Evolutionary conservation across 1,140 invertebrate genomes (phyloP).

Genomic region (Aphelinus certus): DNA sequence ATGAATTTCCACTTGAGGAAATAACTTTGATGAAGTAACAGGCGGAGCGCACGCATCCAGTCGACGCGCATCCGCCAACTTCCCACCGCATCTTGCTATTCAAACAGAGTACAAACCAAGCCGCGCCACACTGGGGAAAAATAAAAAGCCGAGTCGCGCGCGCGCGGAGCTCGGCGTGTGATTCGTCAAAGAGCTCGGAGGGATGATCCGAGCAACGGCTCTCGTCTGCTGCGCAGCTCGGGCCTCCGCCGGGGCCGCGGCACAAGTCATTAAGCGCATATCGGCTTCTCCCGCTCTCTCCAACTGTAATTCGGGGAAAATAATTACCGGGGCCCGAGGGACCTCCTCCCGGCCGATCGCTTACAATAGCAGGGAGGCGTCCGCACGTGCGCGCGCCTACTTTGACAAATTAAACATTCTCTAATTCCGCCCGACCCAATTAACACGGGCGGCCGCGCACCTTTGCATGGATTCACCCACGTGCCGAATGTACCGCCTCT

Average conservation of each 20-base stretch:
- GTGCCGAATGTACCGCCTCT: background rate
- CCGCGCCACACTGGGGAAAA: background rate
- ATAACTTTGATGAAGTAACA: conserved; percentile 21
- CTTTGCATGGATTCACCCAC: conserved; percentile 10
- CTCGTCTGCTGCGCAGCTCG: background rate
- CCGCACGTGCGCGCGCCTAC: conserved; percentile 4
- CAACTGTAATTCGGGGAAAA: conserved; percentile 51
- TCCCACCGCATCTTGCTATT: background rate
- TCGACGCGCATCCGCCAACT: conserved; percentile 10
- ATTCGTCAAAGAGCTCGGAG: background rate
- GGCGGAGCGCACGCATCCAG: background rate
- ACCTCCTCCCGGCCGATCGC: conserved; percentile 39
- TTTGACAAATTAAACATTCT: conserved; percentile 53
- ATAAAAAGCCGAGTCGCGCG: background rate
- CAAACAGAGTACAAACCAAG: background rate
- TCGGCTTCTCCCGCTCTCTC: background rate
- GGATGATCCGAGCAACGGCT: background rate
- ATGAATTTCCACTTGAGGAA: conserved; percentile 16
- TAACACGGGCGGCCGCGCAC: conserved; percentile 1
- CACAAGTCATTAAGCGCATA: conserved; percentile 23
- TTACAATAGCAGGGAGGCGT: background rate
- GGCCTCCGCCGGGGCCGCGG: background rate
- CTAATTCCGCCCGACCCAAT: conserved; percentile 40
- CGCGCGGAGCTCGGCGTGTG: background rate
- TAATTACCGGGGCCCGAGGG: conserved; percentile 42